Percentiles rank a stretch among this genome's conserved stretches.
Conservation (phyloP, 2,888 invertebrate genomes). For the Micropterix aruncella region DNA sequence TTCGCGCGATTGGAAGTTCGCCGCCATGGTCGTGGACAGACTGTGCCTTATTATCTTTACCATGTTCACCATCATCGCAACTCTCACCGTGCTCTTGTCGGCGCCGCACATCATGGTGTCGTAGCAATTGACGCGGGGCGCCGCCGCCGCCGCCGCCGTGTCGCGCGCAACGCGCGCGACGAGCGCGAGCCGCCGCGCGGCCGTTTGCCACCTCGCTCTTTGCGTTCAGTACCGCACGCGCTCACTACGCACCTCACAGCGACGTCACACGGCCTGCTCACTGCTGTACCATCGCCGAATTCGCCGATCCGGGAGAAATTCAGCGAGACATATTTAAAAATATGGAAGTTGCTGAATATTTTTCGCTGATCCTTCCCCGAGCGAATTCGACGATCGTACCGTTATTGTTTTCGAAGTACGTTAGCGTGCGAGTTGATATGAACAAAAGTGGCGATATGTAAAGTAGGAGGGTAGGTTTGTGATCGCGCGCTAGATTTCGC, state of each 20-base stretch:
- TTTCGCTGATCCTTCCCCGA: no score
- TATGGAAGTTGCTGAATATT: neutral
- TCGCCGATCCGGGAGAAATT: no score
- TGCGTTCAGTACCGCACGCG: neutral
- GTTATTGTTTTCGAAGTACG: no score
- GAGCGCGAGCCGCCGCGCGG: slow-evolving; percentile 7
- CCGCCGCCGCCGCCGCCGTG: slow-evolving; percentile 9
- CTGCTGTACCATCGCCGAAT: no score
- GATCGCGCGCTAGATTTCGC: no score
- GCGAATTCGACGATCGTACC: no score
- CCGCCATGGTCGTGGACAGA: slow-evolving; percentile 99
- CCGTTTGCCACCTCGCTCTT: slow-evolving; percentile 1
- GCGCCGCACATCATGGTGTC: slow-evolving; percentile 93
- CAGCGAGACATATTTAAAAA: no score
- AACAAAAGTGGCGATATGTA: no score
- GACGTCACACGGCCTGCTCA: no score
- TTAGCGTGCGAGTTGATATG: no score
- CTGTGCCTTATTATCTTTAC: slow-evolving; percentile 99
- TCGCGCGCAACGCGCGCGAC: slow-evolving; percentile 24
- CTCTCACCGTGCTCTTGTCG: slow-evolving; percentile 91
- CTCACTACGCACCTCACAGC: neutral
- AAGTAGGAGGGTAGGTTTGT: no score
- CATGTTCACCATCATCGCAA: slow-evolving; percentile 94
- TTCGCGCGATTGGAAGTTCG: slow-evolving; percentile 98
- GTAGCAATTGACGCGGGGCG: slow-evolving; percentile 45